A percentile compares a stretch with the other conserved stretches of the same genome.
Evolutionary conservation across 2,888 invertebrate species (phyloP).

Genomic region (Ypsolopha scabrella): DNA sequence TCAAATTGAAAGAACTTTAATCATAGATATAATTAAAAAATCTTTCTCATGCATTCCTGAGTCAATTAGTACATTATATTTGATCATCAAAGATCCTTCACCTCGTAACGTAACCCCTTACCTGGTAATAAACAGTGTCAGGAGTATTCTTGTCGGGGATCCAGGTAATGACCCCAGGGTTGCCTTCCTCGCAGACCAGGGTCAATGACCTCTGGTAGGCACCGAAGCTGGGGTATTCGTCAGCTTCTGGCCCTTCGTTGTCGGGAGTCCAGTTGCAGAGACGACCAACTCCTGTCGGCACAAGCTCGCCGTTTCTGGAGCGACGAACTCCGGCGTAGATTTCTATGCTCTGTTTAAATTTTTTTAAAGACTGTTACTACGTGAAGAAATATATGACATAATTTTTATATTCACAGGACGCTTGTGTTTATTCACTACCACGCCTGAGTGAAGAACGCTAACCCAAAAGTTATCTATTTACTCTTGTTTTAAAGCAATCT

Average conservation of each 20-base stretch:
- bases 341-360: conserved; percentile 71
- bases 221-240: conserved; percentile 88
- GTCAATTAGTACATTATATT: too few species aligned
- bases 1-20: too few species aligned
- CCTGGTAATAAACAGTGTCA: conserved; percentile 93
- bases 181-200: conserved; percentile 85
- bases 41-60: too few species aligned
- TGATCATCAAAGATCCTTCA: too few species aligned
- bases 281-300: conserved; percentile 85
- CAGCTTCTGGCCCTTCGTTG: conserved; percentile 76
- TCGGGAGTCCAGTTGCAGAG: conserved; percentile 91
- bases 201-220: conserved; percentile 89
- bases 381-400: too few species aligned
- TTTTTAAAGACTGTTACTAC: too few species aligned
- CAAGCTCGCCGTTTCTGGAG: conserved; percentile 74
- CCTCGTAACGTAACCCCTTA: conserved; percentile 25
- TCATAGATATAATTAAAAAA: too few species aligned
- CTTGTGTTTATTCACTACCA: too few species aligned
- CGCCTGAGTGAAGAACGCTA: too few species aligned
- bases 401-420: too few species aligned
- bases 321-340: conserved; percentile 87
- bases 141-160: conserved; percentile 89
- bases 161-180: conserved; percentile 89
- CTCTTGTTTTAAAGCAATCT: too few species aligned
- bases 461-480: too few species aligned